Base-by-base conservation (phyloP, 2,797 vertebrate genomes). In the Ictinia mississippiensis region DNA sequence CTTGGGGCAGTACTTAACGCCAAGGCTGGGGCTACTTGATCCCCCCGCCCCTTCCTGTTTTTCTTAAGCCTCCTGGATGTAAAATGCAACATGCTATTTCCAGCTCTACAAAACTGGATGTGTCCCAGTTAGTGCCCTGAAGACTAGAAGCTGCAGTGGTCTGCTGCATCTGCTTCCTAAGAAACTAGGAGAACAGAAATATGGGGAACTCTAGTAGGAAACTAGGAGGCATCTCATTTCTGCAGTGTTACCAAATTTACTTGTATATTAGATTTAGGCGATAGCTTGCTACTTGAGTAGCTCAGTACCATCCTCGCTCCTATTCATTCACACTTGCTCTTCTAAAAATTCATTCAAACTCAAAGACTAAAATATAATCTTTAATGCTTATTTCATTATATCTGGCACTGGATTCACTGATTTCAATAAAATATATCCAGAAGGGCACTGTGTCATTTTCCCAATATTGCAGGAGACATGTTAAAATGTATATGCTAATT, bases 401-500 rank as follows among this genome's bases (percentile, higher is more conserved):
- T 83, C 58, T 83, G 88, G 35, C 77, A 85, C 38, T 21, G 63
- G 84, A 83, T 47, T 26, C 26, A 47, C 50, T 4, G 1, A 9
- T 83, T 95, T 81, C 73, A 89, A 62, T 94, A 78, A 88, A 86
- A 72, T 81, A 68, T 65, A 87, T 75, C 87, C 53, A 72, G 49
- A 87, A 91, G 91, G 72, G 75, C 53, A 74, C 38, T 25, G 26
- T 95, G 82, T 68, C 68, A 88, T 83, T 92, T 67, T 83, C 35
- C 53, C 68, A 91, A 56, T 12, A 8, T 62, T 55, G 23, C 50
- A 86, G 66, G 58, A 75, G 72, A 28, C 42, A 16, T 73, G 68
- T 86, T 93, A 86, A 93, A 94, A 82, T 85, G 38, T 65, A 42
- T 65, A 80, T 74, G 52, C n/a, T 94, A 94, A 88, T 29, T 83